A percentile compares a stretch with the other conserved stretches of the same genome.
phyloP scores from a whole-genome alignment of 2,888 invertebrate genomes.

The Drosophila tanythrix region DNA sequence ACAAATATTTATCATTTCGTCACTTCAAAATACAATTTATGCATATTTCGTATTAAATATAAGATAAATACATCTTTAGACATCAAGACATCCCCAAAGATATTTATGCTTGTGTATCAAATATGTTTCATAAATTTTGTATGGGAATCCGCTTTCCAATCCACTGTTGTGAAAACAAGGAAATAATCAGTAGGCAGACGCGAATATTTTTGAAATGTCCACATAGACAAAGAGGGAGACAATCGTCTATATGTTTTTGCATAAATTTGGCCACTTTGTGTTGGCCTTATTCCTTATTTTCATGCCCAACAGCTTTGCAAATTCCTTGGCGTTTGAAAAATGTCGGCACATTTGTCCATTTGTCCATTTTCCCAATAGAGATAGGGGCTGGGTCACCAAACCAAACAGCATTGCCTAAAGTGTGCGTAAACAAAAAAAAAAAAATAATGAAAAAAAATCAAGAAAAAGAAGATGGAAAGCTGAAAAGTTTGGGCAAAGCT shows the following conservation, averaged over 20 bases:
- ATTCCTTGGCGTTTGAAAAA: slow-evolving; percentile 70
- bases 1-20: not conserved
- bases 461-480: slow-evolving; percentile 30
- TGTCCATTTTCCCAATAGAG: slow-evolving; percentile 63
- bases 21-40: not conserved
- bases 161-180: slow-evolving; percentile 36
- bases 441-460: slow-evolving; percentile 9
- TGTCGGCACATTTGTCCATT: slow-evolving; percentile 79
- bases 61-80: not conserved
- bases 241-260: slow-evolving; percentile 61
- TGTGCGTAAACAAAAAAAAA: slow-evolving; percentile 12
- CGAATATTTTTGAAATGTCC: slow-evolving; percentile 46
- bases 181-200: slow-evolving; percentile 50
- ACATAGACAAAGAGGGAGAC: slow-evolving; percentile 23
- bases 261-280: slow-evolving; percentile 77
- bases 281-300: slow-evolving; percentile 23
- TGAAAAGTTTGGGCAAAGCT: slow-evolving; percentile 64
- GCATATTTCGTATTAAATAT: not conserved
- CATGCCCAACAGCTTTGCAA: slow-evolving; percentile 54
- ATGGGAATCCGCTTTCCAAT: not conserved
- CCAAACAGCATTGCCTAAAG: slow-evolving; percentile 34
- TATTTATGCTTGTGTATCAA: not conserved
- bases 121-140: not conserved
- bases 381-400: slow-evolving; percentile 16
- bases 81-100: not conserved